Evolutionary conservation across 2,888 invertebrate genomes (phyloP).

Genomic region (Hirtodrosophila duncani): DNA sequence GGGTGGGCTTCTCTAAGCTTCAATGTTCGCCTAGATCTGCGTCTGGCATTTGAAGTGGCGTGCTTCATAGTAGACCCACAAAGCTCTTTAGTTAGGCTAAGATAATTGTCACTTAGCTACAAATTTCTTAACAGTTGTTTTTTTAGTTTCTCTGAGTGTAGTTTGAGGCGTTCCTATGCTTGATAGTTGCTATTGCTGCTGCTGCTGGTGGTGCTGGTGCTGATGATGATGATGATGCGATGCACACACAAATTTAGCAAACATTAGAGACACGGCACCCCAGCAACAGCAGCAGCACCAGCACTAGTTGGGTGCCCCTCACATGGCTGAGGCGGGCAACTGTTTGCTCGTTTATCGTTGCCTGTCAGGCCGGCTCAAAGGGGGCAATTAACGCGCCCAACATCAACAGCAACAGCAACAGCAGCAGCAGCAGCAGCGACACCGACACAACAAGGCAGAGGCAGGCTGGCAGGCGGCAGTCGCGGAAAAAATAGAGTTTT

Average conservation of each 20-base stretch:
- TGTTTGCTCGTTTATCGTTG: slow-evolving; percentile 68
- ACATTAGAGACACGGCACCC: slow-evolving; percentile 63
- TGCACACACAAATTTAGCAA: slow-evolving; percentile 51
- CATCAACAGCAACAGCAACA: slow-evolving; percentile 17
- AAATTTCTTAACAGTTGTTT: no score
- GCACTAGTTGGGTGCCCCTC: slow-evolving; percentile 31
- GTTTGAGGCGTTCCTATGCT: no score
- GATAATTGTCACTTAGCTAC: no score
- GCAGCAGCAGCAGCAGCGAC: not conserved
- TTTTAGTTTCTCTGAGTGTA: no score
- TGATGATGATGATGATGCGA: slow-evolving; percentile 36
- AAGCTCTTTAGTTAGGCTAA: no score
- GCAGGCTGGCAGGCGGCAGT: slow-evolving; percentile 16
- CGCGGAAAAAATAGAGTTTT: slow-evolving; percentile 37
- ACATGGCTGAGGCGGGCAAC: no score
- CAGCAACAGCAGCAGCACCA: no score
- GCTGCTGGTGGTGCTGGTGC: slow-evolving; percentile 16
- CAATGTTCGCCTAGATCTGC: no score
- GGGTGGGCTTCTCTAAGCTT: no score
- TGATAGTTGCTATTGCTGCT: not conserved
- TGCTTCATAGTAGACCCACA: no score
- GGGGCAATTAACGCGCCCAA: slow-evolving; percentile 66
- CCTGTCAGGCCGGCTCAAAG: slow-evolving; percentile 69
- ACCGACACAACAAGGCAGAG: slow-evolving; percentile 10
- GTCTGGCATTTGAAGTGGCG: no score